These are phyloP conservation scores for Etheostoma cragini DNA, from an alignment of 2,113 vertebrate genomes.

Conservation along the genomic window DNA sequence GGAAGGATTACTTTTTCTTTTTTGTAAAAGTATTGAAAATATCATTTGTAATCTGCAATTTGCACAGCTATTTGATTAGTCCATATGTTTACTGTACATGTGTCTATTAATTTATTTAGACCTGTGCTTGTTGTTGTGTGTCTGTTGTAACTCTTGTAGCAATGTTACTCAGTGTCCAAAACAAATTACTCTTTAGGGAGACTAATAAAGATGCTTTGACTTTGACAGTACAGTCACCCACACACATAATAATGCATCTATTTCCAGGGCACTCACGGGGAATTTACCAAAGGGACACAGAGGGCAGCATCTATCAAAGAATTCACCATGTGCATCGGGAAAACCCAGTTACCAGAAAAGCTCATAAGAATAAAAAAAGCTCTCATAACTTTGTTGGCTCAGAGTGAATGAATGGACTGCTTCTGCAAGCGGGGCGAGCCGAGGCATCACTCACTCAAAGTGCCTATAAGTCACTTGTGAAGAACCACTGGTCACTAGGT, in stretches of 20 bases:
- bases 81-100: too few species aligned
- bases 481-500: conserved; percentile 75
- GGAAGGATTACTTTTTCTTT: too few species aligned
- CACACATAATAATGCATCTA: conserved; percentile 77
- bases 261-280: conserved; percentile 72
- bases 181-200: too few species aligned
- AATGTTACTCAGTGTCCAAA: too few species aligned
- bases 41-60: too few species aligned
- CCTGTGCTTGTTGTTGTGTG: too few species aligned
- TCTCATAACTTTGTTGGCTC: conserved; percentile 77
- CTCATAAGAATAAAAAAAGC: conserved; percentile 82
- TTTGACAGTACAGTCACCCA: conserved; percentile 55
- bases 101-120: too few species aligned
- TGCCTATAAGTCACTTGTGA: conserved; percentile 78
- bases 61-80: too few species aligned
- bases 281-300: conserved; percentile 76
- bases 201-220: too few species aligned
- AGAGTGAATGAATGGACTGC: conserved; percentile 74
- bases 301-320: conserved; percentile 82
- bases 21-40: too few species aligned
- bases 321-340: conserved; percentile 72
- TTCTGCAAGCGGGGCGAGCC: conserved; percentile 51
- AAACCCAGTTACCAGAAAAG: conserved; percentile 78
- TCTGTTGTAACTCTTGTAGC: too few species aligned
- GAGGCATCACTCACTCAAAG: conserved; percentile 77